Conservation (phyloP, 2,113 vertebrate genomes). For the Notarius quadriscutis region DNA sequence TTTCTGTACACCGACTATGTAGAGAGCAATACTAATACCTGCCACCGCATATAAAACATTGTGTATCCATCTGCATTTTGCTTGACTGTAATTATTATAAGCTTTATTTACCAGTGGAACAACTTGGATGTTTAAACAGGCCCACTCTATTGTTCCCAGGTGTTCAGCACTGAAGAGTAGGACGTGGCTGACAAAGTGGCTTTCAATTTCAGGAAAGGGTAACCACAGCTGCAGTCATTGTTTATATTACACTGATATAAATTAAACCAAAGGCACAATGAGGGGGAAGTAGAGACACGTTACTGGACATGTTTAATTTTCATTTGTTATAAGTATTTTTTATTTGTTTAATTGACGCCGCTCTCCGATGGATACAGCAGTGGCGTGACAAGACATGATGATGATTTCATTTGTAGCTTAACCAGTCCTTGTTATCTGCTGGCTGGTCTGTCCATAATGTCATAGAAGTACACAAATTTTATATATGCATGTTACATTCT, state of each 20-base stretch:
- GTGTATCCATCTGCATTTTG: constrained; percentile 17
- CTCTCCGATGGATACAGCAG: no score
- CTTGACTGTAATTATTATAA: constrained; percentile 8
- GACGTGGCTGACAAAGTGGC: constrained; percentile 26
- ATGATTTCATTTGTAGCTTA: not conserved
- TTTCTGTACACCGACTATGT: not conserved
- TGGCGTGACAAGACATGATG: no score
- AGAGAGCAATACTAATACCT: not conserved
- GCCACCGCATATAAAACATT: not conserved
- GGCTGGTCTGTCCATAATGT: not conserved
- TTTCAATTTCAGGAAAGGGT: constrained; percentile 9
- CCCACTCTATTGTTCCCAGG: constrained; percentile 18
- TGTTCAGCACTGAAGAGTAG: constrained; percentile 2
- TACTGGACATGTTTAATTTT: not conserved
- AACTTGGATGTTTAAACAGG: constrained; percentile 38
- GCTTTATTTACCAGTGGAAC: constrained; percentile 28
- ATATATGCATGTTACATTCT: no score
- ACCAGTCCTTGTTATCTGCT: not conserved
- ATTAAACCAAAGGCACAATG: not conserved
- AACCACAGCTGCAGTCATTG: constrained; percentile 19
- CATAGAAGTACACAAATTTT: not conserved
- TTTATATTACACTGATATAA: constrained; percentile 21
- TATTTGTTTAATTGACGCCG: not conserved
- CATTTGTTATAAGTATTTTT: not conserved
- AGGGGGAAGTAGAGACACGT: not conserved